These are phyloP conservation scores for Phylloscopus trochilus DNA, from an alignment of 2,113 vertebrate species.

Conservation along the genomic window DNA sequence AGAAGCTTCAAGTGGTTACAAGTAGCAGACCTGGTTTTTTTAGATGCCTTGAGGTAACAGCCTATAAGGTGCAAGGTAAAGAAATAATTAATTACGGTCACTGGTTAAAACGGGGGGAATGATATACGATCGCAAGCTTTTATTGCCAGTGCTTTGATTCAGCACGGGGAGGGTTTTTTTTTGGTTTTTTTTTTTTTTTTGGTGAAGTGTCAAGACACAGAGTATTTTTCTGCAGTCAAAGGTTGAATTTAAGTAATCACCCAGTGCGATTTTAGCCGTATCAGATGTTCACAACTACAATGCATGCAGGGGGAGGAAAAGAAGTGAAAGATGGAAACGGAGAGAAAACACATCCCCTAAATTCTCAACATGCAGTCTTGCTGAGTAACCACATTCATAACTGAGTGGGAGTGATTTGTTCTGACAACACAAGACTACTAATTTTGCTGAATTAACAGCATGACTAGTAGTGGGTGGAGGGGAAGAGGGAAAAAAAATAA, in stretches of 20 bases:
- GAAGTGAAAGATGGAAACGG: slow-evolving; percentile 18
- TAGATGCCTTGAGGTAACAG: slow-evolving; percentile 18
- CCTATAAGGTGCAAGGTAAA: slow-evolving; percentile 43
- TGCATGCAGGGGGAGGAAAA: not conserved
- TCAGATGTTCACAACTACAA: slow-evolving; percentile 6
- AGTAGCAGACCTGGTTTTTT: slow-evolving; percentile 49
- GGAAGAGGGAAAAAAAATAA: not conserved
- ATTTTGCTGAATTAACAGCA: slow-evolving; percentile 65
- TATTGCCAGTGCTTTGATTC: slow-evolving; percentile 8
- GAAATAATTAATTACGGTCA: slow-evolving; percentile 39
- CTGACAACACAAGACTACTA: slow-evolving; percentile 53
- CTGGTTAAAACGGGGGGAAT: slow-evolving; percentile 1
- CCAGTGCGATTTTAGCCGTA: not conserved
- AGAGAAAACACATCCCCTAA: slow-evolving; percentile 13
- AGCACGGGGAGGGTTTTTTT: not conserved
- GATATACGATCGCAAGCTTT: not conserved
- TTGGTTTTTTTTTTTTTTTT: not conserved
- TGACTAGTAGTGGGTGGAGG: not conserved
- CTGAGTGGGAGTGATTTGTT: slow-evolving; percentile 54
- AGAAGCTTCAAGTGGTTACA: slow-evolving; percentile 72
- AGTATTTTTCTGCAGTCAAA: slow-evolving; percentile 27
- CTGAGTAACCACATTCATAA: slow-evolving; percentile 64
- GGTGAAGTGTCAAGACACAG: not conserved
- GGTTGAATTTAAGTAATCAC: slow-evolving; percentile 28
- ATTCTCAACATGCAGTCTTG: slow-evolving; percentile 27